These are phyloP conservation scores for Chymomyza costata DNA, from an alignment of 1,140 invertebrate genomes.

Conservation along the genomic window DNA sequence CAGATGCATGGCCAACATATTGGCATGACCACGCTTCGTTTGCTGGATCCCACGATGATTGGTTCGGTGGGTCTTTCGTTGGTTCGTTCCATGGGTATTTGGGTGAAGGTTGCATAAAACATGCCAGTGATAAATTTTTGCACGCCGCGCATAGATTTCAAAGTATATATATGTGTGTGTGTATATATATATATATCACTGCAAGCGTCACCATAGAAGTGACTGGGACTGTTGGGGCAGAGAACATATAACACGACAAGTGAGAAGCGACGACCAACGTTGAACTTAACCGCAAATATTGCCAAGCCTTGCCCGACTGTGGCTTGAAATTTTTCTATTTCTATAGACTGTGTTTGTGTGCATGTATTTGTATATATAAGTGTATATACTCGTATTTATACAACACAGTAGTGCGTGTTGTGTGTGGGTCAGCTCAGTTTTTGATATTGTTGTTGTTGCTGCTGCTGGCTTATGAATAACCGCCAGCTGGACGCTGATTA, in stretches of 20 bases:
- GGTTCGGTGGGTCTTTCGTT: too few species aligned
- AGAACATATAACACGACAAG: slow-evolving; percentile 20
- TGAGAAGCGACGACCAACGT: slow-evolving; percentile 15
- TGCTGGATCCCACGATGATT: slow-evolving; percentile 22
- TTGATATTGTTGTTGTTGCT: too few species aligned
- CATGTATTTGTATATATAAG: too few species aligned
- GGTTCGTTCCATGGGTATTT: slow-evolving; percentile 57
- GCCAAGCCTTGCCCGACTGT: too few species aligned
- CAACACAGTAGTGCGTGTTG: too few species aligned
- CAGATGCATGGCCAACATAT: slow-evolving; percentile 45
- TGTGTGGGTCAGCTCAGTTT: too few species aligned
- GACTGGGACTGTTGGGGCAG: slow-evolving; percentile 2
- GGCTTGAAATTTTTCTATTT: not conserved
- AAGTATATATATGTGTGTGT: too few species aligned
- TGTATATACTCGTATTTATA: too few species aligned
- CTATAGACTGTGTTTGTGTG: slow-evolving; percentile 9
- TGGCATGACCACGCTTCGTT: slow-evolving; percentile 36
- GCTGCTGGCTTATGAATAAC: too few species aligned
- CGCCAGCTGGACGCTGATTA: too few species aligned
- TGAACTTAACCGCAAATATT: slow-evolving; percentile 49
- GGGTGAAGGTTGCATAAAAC: slow-evolving; percentile 64
- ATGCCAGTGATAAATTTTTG: slow-evolving; percentile 69
- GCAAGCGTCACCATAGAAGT: too few species aligned
- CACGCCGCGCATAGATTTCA: slow-evolving; percentile 67
- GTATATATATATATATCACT: too few species aligned